Evolutionary conservation across 2,113 vertebrate genomes (phyloP), one percentile per base, ranked within the genome.

Genomic region (Todiramphus chloris): DNA sequence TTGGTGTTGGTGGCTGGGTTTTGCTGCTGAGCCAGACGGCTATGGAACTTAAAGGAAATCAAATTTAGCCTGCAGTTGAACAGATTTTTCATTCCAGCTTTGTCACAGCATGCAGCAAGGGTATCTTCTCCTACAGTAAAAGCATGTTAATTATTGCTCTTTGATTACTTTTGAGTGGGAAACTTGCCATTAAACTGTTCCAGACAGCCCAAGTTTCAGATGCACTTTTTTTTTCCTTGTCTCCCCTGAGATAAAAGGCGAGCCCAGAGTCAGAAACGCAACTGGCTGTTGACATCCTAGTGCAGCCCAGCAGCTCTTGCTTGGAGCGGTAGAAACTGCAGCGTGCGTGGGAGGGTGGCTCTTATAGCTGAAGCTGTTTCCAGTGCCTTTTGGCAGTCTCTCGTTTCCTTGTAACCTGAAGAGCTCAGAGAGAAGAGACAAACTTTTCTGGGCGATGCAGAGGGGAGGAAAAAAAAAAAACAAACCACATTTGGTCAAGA

Each of bases 321-420:
- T 97, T 14, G 72, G 95, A 98, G 97, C 95, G 78, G 94, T 92
- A 87, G 78, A 97, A 98, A 97, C 96, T 97, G 97, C 96, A 96
- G 96, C 67, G 64, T 94, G 96, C 92, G 93, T 97, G 96, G 97
- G 97, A 97, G 96, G 97, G 95, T 81, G 90, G 92, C 97, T 98
- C 93, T 93, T 82, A 37, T 96, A 96, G 97, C 97, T 93, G 95
- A 93, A 87, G 80, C 94, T 93, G 92, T 95, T 97, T 97, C 93
- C 94, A 97, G 97, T 92, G 96, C 97, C 97, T 98, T 96, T 97
- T 95, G 83, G 96, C 95, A 93, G 85, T 77, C 85, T 94, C 79
- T 95, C 93, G 92, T 97, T 97, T 97, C 96, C 95, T 88, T 93
- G 86, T 96, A 98, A 97, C 95, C 94, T 96, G 95, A 96, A 96